phyloP scores from a whole-genome alignment of 2,888 invertebrate genomes.

The Anaspis maculata region DNA sequence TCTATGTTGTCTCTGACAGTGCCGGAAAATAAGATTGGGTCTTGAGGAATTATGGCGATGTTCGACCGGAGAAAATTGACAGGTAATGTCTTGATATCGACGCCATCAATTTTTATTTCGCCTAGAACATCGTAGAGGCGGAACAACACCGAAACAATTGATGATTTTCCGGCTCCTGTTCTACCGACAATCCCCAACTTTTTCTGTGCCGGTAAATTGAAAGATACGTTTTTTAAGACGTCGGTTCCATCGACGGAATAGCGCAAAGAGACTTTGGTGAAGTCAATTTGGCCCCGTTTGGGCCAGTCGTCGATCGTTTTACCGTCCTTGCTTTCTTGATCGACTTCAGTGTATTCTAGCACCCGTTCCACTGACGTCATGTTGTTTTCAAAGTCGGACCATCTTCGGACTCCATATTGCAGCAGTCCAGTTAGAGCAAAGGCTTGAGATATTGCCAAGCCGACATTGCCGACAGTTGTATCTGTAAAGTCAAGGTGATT shows the following conservation, averaged over 20 bases:
- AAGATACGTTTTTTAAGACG: constrained; percentile 50
- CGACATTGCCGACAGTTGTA: constrained; percentile 51
- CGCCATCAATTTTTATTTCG: constrained; percentile 46
- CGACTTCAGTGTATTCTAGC: constrained; percentile 42
- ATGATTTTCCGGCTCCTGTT: constrained; percentile 75
- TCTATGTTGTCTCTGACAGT: constrained; percentile 44
- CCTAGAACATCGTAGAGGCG: constrained; percentile 53
- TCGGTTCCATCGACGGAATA: constrained; percentile 54
- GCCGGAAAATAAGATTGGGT: constrained; percentile 47
- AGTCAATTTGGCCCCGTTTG: constrained; percentile 47
- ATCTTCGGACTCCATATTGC: constrained; percentile 64
- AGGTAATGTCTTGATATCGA: constrained; percentile 38
- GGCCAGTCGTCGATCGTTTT: constrained; percentile 57
- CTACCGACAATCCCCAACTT: constrained; percentile 60
- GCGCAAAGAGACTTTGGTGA: constrained; percentile 54
- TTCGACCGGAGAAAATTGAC: constrained; percentile 42
- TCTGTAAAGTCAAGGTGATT: constrained; percentile 30
- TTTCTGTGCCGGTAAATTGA: constrained; percentile 39
- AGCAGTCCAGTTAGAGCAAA: constrained; percentile 63
- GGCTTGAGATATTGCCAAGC: constrained; percentile 71
- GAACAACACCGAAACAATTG: constrained; percentile 64
- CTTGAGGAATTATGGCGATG: constrained; percentile 47
- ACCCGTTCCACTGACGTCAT: constrained; percentile 88
- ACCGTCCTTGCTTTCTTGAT: constrained; percentile 32
- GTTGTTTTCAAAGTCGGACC: constrained; percentile 70